Base-by-base conservation (phyloP, 1,140 invertebrate genomes). In the Brachionus plicatilis region DNA sequence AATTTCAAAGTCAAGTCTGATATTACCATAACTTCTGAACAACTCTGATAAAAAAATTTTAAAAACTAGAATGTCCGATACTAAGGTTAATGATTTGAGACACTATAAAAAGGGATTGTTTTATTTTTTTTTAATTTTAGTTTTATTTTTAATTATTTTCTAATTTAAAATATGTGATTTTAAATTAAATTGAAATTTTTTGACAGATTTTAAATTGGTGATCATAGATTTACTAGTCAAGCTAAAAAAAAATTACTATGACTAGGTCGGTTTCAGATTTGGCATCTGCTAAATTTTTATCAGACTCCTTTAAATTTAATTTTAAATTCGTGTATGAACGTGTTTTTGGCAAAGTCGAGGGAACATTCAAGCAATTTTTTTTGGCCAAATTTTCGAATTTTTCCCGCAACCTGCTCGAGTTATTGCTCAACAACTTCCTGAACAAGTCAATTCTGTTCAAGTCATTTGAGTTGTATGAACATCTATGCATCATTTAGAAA, bases 331-430 rank as follows among this genome's bases (percentile, higher is more conserved):
- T 45, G 20, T 72, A 12, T 12, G 37, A 72, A 11, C 14, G 37
- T 17, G 29, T 72, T 72, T 72, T 72, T 3, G 65, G 33, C 12
- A 68, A 68, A 33, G 9, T 68, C 12, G 20, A 9, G 8, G 33
- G 17, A 41, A 72, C 17, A 72, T 20, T 72, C 17, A 72, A 20
- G 17, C 37, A 41, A 41, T 72, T 72, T 72, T 20, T 76, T 24
- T 76, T 76, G 41, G n/a, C 41, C n/a, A 76, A 47, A 47, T 24
- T 76, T 47, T 76, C 72, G 27, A 47, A 76, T 50, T 76, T 76
- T 33, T 76, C 20, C 45, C 45, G 43, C 27, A 76, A 76, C 17
- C 12, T 76, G 27, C 9, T 47, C 20, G 72, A 76, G 47, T 76
- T 76, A 29, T 76, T 76, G 41, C 17, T 47, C 17, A 76, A 27